These are phyloP conservation scores for Drosophila mojavensis DNA, from an alignment of 1,140 invertebrate species.

Conservation along the genomic window DNA sequence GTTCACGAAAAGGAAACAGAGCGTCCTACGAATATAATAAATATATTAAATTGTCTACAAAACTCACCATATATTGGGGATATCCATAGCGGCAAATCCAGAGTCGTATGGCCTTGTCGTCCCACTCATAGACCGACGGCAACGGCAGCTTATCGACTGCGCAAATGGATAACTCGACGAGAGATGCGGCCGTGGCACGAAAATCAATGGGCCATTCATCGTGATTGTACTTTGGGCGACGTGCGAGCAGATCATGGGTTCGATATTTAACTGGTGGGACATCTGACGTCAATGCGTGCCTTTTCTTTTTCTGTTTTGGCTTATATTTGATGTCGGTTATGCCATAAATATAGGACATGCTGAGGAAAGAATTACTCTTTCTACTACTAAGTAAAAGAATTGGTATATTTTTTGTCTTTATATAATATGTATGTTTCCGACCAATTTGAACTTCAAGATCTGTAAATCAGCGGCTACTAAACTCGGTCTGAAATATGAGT, in stretches of 20 bases:
- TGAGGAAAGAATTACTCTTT: too few relatives aligned
- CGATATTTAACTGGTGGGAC: neutral
- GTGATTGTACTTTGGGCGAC: neutral
- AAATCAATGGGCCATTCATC: neutral
- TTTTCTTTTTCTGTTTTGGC: neutral
- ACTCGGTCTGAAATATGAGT: neutral
- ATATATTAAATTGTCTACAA: too few relatives aligned
- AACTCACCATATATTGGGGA: constrained; percentile 69
- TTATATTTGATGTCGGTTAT: neutral
- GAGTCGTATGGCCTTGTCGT: constrained; percentile 53
- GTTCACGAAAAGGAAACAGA: too few relatives aligned
- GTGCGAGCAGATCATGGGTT: neutral
- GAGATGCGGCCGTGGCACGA: neutral
- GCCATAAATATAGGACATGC: neutral
- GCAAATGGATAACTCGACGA: constrained; percentile 43
- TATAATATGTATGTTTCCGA: too few relatives aligned
- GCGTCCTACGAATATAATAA: too few relatives aligned
- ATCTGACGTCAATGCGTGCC: neutral
- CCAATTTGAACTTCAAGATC: too few relatives aligned
- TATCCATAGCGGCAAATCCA: constrained; percentile 66
- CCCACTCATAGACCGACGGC: constrained; percentile 61
- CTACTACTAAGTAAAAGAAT: too few relatives aligned
- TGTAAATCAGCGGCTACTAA: neutral
- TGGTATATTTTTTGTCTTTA: too few relatives aligned
- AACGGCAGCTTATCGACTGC: constrained; percentile 60